Percentiles rank a stretch among this genome's conserved stretches.
Evolutionary conservation across 2,113 vertebrate genomes (phyloP).

Genomic region (Nycticebus coucang): DNA sequence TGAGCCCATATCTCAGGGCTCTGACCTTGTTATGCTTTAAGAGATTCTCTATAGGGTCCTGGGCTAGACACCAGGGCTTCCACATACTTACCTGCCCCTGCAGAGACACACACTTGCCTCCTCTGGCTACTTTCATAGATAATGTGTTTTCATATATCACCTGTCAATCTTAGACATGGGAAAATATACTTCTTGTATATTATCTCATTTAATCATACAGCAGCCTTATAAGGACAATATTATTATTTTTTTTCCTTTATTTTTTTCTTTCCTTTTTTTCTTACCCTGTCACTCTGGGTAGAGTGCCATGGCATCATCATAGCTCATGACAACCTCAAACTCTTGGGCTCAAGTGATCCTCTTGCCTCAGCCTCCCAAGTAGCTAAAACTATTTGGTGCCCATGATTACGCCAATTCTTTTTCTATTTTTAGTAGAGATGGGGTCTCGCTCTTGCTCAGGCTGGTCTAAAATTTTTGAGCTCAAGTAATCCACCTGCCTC

Average conservation of each 20-base stretch:
- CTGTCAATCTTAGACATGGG: not conserved
- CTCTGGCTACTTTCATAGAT: not conserved
- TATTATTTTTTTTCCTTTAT: not conserved
- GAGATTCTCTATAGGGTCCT: not conserved
- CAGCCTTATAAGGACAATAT: not conserved
- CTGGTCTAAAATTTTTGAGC: no score
- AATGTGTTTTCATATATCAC: not conserved
- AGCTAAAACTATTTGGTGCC: no score
- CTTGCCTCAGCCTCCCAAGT: no score
- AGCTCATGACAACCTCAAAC: no score
- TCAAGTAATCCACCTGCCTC: no score
- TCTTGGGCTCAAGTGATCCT: no score
- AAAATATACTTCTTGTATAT: not conserved
- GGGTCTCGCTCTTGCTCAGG: no score
- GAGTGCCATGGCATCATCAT: no score
- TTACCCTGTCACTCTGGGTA: no score
- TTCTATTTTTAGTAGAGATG: no score
- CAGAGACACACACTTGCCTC: fast-evolving
- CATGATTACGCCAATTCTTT: no score
- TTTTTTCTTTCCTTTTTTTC: not conserved
- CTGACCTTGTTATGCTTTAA: no score
- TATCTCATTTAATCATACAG: not conserved
- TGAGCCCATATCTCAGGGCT: not conserved
- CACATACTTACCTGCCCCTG: fast-evolving
- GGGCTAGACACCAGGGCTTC: fast-evolving